phyloP scores from a whole-genome alignment of 2,113 vertebrate species.

The Tyto alba region DNA sequence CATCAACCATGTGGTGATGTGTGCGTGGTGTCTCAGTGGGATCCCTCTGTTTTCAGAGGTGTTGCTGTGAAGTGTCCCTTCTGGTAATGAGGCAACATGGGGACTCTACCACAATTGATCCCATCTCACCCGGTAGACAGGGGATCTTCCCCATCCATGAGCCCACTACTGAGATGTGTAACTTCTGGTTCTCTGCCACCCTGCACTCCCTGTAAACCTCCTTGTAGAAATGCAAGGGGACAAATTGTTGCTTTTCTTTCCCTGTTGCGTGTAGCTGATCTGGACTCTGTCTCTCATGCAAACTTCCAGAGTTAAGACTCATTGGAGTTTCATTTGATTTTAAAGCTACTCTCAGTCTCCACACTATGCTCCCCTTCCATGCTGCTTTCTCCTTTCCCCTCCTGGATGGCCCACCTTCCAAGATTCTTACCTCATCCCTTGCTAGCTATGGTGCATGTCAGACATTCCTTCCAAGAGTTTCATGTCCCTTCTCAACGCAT shows the following conservation, averaged over 20 bases:
- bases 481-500: neutral
- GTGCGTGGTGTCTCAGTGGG: neutral
- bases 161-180: neutral
- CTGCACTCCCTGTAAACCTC: neutral
- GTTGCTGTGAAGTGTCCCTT: neutral
- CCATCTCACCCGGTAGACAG: neutral
- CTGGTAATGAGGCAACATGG: neutral
- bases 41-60: neutral
- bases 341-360: neutral
- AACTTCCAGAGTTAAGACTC: neutral
- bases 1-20: neutral
- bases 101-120: neutral
- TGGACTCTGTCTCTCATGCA: conserved; percentile 11
- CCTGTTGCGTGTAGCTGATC: neutral
- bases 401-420: neutral
- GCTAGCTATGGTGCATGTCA: neutral
- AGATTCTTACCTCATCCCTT: neutral
- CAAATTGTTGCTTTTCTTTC: conserved; percentile 6
- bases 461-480: neutral
- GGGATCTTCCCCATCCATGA: neutral
- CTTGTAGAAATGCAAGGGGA: neutral
- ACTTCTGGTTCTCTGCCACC: neutral
- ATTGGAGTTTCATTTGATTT: neutral
- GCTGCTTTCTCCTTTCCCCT: neutral
- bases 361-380: neutral